Evolutionary conservation across 1,140 invertebrate genomes (phyloP), one percentile per base, ranked within the genome.

Genomic region (Plectrocnemia conspersa): DNA sequence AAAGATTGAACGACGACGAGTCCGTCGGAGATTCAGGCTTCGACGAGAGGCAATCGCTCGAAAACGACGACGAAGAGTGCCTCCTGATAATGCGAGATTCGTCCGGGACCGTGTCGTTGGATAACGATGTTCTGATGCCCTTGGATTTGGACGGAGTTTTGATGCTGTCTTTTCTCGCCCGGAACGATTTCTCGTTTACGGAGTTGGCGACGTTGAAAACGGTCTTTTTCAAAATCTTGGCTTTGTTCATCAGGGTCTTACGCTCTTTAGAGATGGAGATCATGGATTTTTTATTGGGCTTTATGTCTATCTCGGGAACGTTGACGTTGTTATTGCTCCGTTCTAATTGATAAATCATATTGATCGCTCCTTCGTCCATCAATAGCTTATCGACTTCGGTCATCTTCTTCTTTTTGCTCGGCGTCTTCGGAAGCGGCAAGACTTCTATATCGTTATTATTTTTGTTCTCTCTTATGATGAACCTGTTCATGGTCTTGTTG

Each of bases 291-390:
- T 57, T 57, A 41, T 58, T 59, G 11, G 52, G 64, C 48, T 62
- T 66, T 58, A 53, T 19, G 18, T 36, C 52, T 47, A 56, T 50
- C 21, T 58, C 59, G n/a, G 59, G 52, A 15, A 59, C 45, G 24
- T 61, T 45, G 2, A 35, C 22, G 33, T 72, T 74, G 25, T 63
- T 63, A 48, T 77, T 76, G 9, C 75, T 76, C 49, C 80, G 79
- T 62, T 85, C 81, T 1, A 89, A 76, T 16, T 88, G 84, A 62
- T 89, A 88, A 11, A 91, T 72, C 77, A 91, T 85, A 68, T 90
- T 90, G 1, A 89, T 84, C 2, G 88, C 86, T 1, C 89, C 89
- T 67, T 91, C 89, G 68, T 91, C 89, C 68, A 86, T 86, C 53
- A 91, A 71, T 32, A 91, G 66, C 54, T 77, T 80, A 62, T 89